Evolutionary conservation across 2,113 vertebrate genomes (phyloP), one percentile per base, ranked within the genome.

Genomic region (Balaeniceps rex): DNA sequence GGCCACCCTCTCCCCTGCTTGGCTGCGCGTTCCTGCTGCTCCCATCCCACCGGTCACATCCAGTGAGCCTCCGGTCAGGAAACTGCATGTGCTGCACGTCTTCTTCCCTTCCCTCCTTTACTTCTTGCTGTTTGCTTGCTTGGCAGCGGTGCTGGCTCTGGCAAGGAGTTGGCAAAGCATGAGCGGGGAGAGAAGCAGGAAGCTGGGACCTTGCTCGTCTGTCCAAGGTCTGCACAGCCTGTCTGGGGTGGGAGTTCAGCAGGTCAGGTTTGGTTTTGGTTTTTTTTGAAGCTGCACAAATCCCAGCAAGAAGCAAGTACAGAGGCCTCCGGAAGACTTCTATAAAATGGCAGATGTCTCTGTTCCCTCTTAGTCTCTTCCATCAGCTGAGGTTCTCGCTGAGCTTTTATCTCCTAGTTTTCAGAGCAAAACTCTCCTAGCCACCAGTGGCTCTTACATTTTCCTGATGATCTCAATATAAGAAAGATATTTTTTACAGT

Each of bases 161-260:
- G 47, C 0, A 2, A 85, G 65, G 76, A 60, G 52, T 6, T 84
- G 94, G 21, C 18, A 7, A 61, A 82, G 60, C 10, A 3, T 14
- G 40, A 65, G 44, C 1, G 0, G 63, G 63, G 34, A 44, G 52
- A 60, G 36, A 49, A 74, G 57, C 0, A 0, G 65, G 42, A 93
- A 75, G 25, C 29, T 1, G 0, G 51, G 88, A 58, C 38, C 40
- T 91, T 7, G 3, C 14, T 90, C 69, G 57, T 64, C 83, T 60
- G 34, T 23, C 38, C 25, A 10, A 83, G 84, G 60, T 68, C 69
- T 55, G 49, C 72, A 12, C 33, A 38, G 69, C 38, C 47, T 77
- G 34, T 29, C 51, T 70, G 61, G n/a, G 63, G 19, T 47, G 34
- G 64, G 57, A 66, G 61, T 71, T 87, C 54, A 76, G 74, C n/a